Evolutionary conservation across 2,888 invertebrate genomes (phyloP).

Genomic region (Lasioglossum zephyrum): DNA sequence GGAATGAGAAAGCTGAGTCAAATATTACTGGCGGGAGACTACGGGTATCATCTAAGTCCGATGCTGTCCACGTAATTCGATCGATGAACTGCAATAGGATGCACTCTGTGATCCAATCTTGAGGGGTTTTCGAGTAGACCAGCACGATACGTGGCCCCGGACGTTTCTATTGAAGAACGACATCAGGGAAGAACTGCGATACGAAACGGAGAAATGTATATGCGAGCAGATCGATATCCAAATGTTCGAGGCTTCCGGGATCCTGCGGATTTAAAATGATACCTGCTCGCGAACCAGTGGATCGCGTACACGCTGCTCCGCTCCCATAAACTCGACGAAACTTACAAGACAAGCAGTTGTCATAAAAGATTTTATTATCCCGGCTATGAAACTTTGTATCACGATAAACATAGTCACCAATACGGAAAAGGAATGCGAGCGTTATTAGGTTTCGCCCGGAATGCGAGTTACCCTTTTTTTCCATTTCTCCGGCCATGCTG

Average conservation of each 20-base stretch:
- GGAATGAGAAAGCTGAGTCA: background rate
- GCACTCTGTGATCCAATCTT: constrained; percentile 31
- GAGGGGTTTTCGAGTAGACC: constrained; percentile 8
- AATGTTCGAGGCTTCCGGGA: constrained; percentile 17
- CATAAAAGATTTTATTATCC: constrained; percentile 33
- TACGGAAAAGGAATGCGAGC: background rate
- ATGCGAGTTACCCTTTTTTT: background rate
- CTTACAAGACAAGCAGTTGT: constrained; percentile 28
- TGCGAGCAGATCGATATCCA: constrained; percentile 4
- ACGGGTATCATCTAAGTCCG: background rate
- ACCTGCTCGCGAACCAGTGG: constrained; percentile 15
- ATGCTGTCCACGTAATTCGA: constrained; percentile 13
- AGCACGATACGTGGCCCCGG: background rate
- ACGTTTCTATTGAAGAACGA: background rate
- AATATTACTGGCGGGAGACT: background rate
- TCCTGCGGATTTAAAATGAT: constrained; percentile 17
- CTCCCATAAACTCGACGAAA: constrained; percentile 5
- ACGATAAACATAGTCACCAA: constrained; percentile 18
- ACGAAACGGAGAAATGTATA: background rate
- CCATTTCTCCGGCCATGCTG: background rate
- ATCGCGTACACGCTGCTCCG: background rate
- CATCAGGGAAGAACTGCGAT: background rate
- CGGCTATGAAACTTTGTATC: constrained; percentile 16
- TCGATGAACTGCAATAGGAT: constrained; percentile 15
- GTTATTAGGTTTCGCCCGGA: constrained; percentile 15